Evolutionary conservation across 2,113 vertebrate genomes (phyloP), one percentile per base, ranked within the genome.

Genomic region (Gallinago undulata): DNA sequence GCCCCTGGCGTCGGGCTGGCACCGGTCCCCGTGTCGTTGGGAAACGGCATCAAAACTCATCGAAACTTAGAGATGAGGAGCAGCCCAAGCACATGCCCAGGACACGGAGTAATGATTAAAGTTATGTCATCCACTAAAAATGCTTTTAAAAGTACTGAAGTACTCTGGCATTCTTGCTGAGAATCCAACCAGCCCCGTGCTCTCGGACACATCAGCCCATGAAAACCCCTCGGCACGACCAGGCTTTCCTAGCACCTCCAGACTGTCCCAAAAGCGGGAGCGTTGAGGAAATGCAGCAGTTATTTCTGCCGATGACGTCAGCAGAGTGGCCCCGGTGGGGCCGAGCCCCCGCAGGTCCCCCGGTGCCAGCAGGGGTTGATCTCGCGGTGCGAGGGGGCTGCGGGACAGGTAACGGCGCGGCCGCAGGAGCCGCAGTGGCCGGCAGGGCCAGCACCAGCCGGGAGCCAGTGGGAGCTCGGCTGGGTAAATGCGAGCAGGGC

Each of bases 61-160:
- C 28, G 77, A 41, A 66, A 37, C 45, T 31, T 7, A 16, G 89
- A 13, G 66, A 39, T 37, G 56, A 53, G 76, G 73, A 89, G 47
- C 1, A 89, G 78, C 84, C 70, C 13, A 6, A 68, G 88, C 86
- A 84, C 92, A 82, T 87, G 80, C 74, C 74, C 77, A 28, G 89
- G 89, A 89, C 50, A 7, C 28, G 66, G 86, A 91, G 89, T 62
- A 76, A 94, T 27, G 74, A 91, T 43, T 76, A 25, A 94, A 89
- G 87, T 95, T 96, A 79, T 79, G 86, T 93, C 95, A 91, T 91
- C 57, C 48, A 1, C 74, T 87, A 95, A 90, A 96, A 97, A 96
- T 77, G 80, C 94, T 73, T 89, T 93, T 73, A 63, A 55, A 55
- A 92, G 69, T 76, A 0, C 77, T 55, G 87, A 64, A 74, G 50